phyloP scores from a whole-genome alignment of 2,113 vertebrate species.

The Euleptes europaea region DNA sequence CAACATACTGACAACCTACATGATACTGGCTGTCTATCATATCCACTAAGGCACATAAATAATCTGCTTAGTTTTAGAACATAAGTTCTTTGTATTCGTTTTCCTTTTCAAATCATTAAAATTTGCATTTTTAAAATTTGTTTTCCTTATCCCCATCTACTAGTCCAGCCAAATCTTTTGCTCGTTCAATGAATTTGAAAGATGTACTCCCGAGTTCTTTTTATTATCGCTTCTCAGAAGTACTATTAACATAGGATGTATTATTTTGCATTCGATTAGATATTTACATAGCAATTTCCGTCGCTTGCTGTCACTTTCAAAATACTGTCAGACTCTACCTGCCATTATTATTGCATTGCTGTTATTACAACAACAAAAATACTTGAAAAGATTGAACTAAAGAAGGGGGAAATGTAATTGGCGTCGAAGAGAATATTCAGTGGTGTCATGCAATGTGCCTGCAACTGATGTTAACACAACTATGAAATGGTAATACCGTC shows the following conservation, averaged over 20 bases:
- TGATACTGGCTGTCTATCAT: too few species aligned
- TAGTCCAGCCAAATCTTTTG: not conserved
- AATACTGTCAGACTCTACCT: not conserved
- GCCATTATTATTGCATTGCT: slow-evolving; percentile 11
- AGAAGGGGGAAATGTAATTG: not conserved
- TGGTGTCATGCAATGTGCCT: not conserved
- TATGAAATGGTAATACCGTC: slow-evolving; percentile 28
- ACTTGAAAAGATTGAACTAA: slow-evolving; percentile 13
- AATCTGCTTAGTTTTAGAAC: not conserved
- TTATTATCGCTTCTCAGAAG: not conserved
- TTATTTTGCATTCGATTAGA: not conserved
- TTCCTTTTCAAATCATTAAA: not conserved
- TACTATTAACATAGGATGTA: slow-evolving; percentile 3
- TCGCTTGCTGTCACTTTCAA: slow-evolving; percentile 13
- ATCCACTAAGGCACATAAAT: not conserved
- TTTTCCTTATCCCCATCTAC: not conserved
- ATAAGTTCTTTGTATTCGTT: not conserved
- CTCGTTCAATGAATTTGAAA: not conserved
- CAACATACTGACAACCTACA: too few species aligned
- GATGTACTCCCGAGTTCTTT: not conserved
- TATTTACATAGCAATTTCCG: slow-evolving; percentile 5
- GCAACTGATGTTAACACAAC: not conserved
- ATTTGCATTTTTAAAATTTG: not conserved
- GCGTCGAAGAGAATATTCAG: not conserved
- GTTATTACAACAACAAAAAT: not conserved